A percentile compares a stretch with the other conserved stretches of the same genome.
phyloP scores from a whole-genome alignment of 2,888 invertebrate species.

The Cenopis cana region DNA sequence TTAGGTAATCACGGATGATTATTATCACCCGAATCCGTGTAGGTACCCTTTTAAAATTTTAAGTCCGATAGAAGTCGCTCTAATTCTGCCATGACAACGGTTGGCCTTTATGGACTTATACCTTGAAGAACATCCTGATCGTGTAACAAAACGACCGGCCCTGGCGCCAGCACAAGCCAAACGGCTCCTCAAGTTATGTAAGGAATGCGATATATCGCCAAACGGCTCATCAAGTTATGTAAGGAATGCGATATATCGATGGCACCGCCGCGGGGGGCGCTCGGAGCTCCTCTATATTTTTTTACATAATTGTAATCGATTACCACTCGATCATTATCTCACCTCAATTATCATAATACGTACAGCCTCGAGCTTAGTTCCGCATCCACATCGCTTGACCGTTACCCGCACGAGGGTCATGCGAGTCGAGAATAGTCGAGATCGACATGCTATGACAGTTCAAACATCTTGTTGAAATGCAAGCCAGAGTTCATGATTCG shows the following conservation, averaged over 20 bases:
- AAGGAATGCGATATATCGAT: constrained; percentile 44
- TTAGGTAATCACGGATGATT: constrained; percentile 22
- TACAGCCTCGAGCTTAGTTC: constrained; percentile 66
- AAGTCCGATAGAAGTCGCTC: not conserved
- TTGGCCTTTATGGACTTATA: constrained; percentile 10
- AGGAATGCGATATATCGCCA: constrained; percentile 42
- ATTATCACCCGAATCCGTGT: constrained; percentile 1
- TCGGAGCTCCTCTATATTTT: constrained; percentile 48
- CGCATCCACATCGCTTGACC: constrained; percentile 57
- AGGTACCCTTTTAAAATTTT: not conserved
- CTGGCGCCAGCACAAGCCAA: constrained; percentile 31
- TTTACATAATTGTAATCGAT: constrained; percentile 65
- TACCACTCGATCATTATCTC: constrained; percentile 65
- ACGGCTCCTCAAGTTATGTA: constrained; percentile 28
- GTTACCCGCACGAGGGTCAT: constrained; percentile 45
- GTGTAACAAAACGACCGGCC: constrained; percentile 15
- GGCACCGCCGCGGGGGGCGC: constrained; percentile 46
- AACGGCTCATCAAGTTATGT: constrained; percentile 30
- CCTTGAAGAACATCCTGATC: constrained; percentile 24
- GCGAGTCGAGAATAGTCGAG: constrained; percentile 11
- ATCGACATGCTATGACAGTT: constrained; percentile 8
- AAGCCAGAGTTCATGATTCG: constrained; percentile 14
- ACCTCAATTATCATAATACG: constrained; percentile 60
- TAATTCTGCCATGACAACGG: constrained; percentile 9
- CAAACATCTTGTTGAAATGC: constrained; percentile 16